phyloP scores from a whole-genome alignment of 2,888 invertebrate genomes.

The Cancer borealis region DNA sequence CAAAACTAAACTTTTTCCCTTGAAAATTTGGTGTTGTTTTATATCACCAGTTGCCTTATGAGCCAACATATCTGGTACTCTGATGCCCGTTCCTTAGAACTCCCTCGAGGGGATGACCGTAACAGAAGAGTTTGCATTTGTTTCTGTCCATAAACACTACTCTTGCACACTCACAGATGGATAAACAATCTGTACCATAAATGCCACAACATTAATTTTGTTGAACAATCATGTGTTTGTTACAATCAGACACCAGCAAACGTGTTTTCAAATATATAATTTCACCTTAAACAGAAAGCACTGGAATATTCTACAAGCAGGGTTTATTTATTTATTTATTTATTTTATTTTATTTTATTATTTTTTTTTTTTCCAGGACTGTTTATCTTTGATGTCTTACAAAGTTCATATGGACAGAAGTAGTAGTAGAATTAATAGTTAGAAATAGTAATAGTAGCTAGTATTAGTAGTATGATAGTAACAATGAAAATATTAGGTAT shows the following conservation, averaged over 20 bases:
- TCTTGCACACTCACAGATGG: too few relatives aligned
- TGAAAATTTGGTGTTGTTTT: too few relatives aligned
- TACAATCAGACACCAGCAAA: background rate
- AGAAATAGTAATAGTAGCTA: background rate
- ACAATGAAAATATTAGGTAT: background rate
- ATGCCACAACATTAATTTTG: background rate
- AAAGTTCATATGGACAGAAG: background rate
- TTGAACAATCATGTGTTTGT: background rate
- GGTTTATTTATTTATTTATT: too few relatives aligned
- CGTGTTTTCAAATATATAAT: background rate
- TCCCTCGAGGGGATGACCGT: too few relatives aligned
- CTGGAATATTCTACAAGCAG: background rate
- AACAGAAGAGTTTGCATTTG: too few relatives aligned
- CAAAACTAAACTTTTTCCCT: too few relatives aligned
- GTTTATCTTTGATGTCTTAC: background rate
- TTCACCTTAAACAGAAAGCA: background rate
- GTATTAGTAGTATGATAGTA: background rate
- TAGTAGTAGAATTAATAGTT: background rate
- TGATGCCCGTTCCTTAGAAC: too few relatives aligned
- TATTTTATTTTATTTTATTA: too few relatives aligned
- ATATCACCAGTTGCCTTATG: too few relatives aligned
- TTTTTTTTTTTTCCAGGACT: slow-evolving; percentile 5
- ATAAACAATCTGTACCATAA: too few relatives aligned
- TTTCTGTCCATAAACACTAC: too few relatives aligned
- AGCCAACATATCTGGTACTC: too few relatives aligned